Conservation (phyloP, 2,797 vertebrate species). For the Danionella dracula region DNA sequence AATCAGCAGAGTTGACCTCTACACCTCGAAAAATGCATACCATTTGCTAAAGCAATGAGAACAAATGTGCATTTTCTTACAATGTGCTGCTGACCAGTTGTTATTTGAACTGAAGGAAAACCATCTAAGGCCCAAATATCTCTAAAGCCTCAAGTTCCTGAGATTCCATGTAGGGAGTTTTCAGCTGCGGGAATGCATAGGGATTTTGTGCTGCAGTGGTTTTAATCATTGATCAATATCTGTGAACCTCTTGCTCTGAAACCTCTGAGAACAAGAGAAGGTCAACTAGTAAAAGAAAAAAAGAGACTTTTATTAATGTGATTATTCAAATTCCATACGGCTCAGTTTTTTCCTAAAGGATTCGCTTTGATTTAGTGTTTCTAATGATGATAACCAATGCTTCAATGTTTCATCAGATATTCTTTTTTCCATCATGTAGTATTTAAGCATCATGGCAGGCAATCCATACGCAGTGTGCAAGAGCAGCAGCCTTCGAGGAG, state of each 20-base stretch:
- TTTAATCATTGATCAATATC: conserved; percentile 29
- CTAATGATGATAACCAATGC: neutral
- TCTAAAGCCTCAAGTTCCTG: neutral
- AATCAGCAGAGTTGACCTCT: no score
- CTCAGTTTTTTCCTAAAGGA: neutral
- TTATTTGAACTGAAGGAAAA: neutral
- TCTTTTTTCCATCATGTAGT: neutral
- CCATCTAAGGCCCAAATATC: neutral
- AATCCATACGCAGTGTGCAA: neutral
- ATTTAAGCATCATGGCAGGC: neutral
- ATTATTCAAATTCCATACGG: conserved; percentile 2
- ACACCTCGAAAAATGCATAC: no score
- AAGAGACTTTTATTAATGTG: conserved; percentile 32
- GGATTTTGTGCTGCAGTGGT: neutral
- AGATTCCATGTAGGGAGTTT: neutral
- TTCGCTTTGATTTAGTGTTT: conserved; percentile 7
- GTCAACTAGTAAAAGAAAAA: conserved; percentile 34
- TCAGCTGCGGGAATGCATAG: neutral
- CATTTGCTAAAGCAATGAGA: no score
- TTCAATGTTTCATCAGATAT: conserved; percentile 16
- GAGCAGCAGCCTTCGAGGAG: neutral
- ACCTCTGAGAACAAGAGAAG: conserved; percentile 7
- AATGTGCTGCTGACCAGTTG: neutral
- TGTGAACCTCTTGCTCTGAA: neutral
- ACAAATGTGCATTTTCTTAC: no score